These are phyloP conservation scores for Drosophila neonasuta DNA, from an alignment of 2,888 invertebrate genomes.

Conservation along the genomic window DNA sequence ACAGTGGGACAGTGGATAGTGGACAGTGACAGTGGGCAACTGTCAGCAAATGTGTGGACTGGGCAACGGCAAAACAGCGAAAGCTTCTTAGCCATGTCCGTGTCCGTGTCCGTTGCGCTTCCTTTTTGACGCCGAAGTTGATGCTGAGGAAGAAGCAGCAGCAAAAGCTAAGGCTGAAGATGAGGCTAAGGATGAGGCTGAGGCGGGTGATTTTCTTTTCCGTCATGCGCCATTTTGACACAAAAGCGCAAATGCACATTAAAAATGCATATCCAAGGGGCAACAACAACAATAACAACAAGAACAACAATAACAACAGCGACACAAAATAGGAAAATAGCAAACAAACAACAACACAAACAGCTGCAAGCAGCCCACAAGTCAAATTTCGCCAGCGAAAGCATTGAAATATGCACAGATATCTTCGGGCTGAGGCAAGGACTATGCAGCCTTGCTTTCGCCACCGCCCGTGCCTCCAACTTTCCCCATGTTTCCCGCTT, in stretches of 20 bases:
- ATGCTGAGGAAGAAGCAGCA: slow-evolving; percentile 3
- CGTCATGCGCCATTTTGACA: slow-evolving; percentile 72
- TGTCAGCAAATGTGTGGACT: not conserved
- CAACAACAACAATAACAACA: slow-evolving; percentile 23
- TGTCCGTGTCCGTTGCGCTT: slow-evolving; percentile 39
- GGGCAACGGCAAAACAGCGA: slow-evolving; percentile 31
- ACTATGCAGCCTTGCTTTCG: too few relatives aligned
- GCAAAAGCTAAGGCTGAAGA: slow-evolving; percentile 12
- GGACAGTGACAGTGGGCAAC: not conserved
- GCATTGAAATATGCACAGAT: slow-evolving; percentile 75
- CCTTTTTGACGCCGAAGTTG: slow-evolving; percentile 9
- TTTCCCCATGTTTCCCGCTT: not conserved
- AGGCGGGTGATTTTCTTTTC: slow-evolving; percentile 56
- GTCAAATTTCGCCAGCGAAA: slow-evolving; percentile 70
- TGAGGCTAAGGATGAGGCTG: slow-evolving; percentile 1
- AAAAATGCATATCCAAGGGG: slow-evolving; percentile 73
- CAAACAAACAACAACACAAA: slow-evolving; percentile 20
- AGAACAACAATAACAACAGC: slow-evolving; percentile 6
- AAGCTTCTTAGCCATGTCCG: slow-evolving; percentile 57
- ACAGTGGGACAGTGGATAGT: not conserved
- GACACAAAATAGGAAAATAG: slow-evolving; percentile 10
- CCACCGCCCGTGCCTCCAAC: too few relatives aligned
- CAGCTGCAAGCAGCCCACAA: slow-evolving; percentile 44
- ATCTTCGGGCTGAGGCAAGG: slow-evolving; percentile 45
- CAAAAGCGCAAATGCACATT: slow-evolving; percentile 76